Conservation (phyloP, 2,113 vertebrate species). For the Elgaria multicarinata region DNA sequence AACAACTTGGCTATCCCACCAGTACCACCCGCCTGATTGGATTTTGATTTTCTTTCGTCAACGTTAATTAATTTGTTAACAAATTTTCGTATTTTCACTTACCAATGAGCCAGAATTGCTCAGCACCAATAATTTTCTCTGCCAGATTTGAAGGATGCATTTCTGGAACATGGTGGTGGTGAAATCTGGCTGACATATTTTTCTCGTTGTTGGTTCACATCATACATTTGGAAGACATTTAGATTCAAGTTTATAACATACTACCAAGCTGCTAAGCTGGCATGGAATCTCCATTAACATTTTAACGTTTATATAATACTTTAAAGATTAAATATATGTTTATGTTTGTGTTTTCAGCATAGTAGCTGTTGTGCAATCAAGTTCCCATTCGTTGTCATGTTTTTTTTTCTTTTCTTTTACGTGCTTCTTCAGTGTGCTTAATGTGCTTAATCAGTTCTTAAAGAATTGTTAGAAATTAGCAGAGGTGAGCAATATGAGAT, state of each 20-base stretch:
- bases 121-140: background rate
- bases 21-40: too few species aligned
- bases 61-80: background rate
- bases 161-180: background rate
- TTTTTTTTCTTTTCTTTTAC: too few species aligned
- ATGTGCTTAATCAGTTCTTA: too few species aligned
- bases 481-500: too few species aligned
- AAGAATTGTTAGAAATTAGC: too few species aligned
- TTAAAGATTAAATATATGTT: too few species aligned
- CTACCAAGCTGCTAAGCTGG: background rate
- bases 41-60: background rate
- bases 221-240: background rate
- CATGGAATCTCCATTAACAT: background rate
- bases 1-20: background rate
- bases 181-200: too few species aligned
- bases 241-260: background rate
- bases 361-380: too few species aligned
- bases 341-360: too few species aligned
- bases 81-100: background rate
- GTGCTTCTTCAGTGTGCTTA: too few species aligned
- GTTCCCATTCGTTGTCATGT: too few species aligned
- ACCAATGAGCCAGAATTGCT: background rate
- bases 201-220: background rate
- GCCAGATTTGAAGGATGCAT: background rate
- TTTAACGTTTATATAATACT: too few species aligned